Evolutionary conservation across 2,113 vertebrate species (phyloP).

Genomic region (Ptilorrhoa leucosticta): DNA sequence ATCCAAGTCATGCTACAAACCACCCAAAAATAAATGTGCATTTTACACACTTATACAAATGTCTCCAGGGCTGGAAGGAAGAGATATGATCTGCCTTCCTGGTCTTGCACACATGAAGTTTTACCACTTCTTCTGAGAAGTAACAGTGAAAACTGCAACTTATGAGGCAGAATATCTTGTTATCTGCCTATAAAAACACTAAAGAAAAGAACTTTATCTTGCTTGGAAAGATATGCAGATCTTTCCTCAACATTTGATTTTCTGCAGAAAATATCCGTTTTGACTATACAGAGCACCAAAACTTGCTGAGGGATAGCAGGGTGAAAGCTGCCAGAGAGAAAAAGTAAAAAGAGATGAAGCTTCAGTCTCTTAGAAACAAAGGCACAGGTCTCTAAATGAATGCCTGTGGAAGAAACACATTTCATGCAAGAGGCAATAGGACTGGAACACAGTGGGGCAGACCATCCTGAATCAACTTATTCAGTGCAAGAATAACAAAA

Average conservation of each 20-base stretch:
- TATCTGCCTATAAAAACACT: not conserved
- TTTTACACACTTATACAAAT: not conserved
- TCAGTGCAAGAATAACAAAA: not conserved
- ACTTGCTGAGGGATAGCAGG: not conserved
- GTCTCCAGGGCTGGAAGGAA: not conserved
- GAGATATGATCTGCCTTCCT: not conserved
- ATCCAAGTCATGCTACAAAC: not conserved
- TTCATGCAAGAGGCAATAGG: not conserved
- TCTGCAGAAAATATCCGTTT: not conserved
- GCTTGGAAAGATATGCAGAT: not conserved
- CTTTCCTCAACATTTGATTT: not conserved
- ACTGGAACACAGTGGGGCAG: not conserved
- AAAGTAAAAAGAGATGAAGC: not conserved
- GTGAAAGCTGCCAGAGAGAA: not conserved
- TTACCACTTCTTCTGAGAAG: not conserved
- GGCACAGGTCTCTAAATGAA: not conserved
- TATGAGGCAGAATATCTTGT: not conserved
- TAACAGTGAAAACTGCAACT: not conserved
- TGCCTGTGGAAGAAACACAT: not conserved
- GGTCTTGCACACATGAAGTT: not conserved
- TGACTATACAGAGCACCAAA: not conserved
- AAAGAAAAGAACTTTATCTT: not conserved
- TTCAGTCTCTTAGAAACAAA: not conserved
- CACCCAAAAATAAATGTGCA: not conserved
- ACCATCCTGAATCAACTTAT: not conserved